Evolutionary conservation across 2,113 vertebrate species (phyloP).

Genomic region (Heterotilapia buettikoferi): DNA sequence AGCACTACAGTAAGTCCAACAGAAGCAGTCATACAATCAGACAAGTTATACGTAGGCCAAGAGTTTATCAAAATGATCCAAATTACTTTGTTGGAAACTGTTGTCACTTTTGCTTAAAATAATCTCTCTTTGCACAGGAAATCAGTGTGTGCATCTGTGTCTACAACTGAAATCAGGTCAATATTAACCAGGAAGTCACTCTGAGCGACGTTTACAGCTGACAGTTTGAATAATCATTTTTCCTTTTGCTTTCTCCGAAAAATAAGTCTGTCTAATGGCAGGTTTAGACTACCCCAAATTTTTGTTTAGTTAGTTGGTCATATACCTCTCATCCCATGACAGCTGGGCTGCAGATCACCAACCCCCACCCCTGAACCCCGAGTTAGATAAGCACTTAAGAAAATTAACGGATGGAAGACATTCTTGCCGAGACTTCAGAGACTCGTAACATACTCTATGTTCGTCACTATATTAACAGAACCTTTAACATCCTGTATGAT

Average conservation of each 20-base stretch:
- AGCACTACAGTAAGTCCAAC: neutral
- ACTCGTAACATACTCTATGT: neutral
- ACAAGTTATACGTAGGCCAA: accelerated
- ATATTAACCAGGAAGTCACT: neutral
- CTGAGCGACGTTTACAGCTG: neutral
- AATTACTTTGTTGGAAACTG: accelerated
- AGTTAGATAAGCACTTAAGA: too few species aligned
- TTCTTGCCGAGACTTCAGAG: neutral
- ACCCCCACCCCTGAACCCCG: too few species aligned
- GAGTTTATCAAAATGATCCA: neutral
- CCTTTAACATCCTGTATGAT: neutral
- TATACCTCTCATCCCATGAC: neutral
- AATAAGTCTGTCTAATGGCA: neutral
- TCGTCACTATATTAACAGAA: neutral
- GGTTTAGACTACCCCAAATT: neutral
- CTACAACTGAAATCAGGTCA: neutral
- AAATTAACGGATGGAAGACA: too few species aligned
- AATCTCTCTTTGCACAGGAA: neutral
- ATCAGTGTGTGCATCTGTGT: neutral
- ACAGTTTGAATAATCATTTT: neutral
- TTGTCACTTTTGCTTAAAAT: neutral
- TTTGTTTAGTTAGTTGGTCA: accelerated
- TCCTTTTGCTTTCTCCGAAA: neutral
- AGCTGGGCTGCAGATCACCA: neutral
- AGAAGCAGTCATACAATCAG: neutral